Evolutionary conservation across 2,113 vertebrate genomes (phyloP), one percentile per base, ranked within the genome.

Genomic region (Apodemus speciosus): DNA sequence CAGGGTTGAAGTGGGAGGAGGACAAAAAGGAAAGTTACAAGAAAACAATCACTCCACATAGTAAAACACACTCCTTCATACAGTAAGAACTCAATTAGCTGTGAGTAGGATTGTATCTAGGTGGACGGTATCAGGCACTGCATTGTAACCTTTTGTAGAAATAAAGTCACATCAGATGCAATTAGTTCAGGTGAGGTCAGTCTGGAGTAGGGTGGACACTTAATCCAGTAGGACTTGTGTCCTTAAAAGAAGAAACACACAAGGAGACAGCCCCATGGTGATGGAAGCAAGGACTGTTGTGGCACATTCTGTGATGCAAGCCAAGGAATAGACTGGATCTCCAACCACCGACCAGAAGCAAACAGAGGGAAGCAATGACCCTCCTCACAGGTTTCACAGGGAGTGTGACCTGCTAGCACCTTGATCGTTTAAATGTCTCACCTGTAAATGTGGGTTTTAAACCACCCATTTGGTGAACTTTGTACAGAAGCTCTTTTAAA

Each of bases 181-280:
- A 92, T 79, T 77, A 38, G 51, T 68, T 92, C 75, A 80, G 16
- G 64, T 75, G 76, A 93, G 8, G 9, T 75, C 71, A 88, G 81
- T 75, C 58, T 64, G n/a, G 27, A 95, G 38, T 32, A 79, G 27
- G 2, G 49, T 56, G n/a, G 16, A 64, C 14, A 20, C 69, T 95
- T 86, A 66, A 30, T 83, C 40, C 49, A 91, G 71, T 68, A 66
- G 60, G 46, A 84, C 11, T 58, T 27, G 68, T 77, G 9, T 56
- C 79, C 49, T 75, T 66, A n/a, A 71, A 69, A 93, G 21, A 79
- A 85, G 43, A 75, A 40, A 69, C 6, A 66, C 4, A 46, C 38
- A 64, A 25, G 88, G 60, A 77, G 56, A 83, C 23, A 10, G 66
- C 20, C 84, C 60, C 32, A 20, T 83, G 49, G 72, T 40, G 7